These are phyloP conservation scores for Pavo muticus DNA, from an alignment of 2,113 vertebrate genomes.

Conservation along the genomic window DNA sequence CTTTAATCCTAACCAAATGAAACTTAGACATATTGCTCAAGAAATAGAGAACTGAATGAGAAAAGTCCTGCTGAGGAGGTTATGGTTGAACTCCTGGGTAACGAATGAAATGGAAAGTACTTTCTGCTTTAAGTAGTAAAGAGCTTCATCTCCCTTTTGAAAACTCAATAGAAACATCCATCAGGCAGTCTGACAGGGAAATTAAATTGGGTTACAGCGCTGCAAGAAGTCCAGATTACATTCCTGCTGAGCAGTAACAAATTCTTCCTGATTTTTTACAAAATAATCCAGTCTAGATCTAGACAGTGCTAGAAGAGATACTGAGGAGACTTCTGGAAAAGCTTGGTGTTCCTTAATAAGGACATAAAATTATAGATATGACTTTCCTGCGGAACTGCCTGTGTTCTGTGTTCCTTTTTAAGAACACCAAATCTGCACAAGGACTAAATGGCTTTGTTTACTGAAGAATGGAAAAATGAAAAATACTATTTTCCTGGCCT, in stretches of 20 bases:
- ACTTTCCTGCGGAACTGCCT: background rate
- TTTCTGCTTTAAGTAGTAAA: background rate
- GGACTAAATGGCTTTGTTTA: background rate
- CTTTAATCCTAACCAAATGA: background rate
- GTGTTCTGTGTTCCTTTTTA: background rate
- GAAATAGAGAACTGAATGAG: background rate
- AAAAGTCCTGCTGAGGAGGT: background rate
- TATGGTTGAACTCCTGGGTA: background rate
- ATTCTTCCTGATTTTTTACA: slow-evolving; percentile 37
- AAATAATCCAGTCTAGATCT: slow-evolving; percentile 15
- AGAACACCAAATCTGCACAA: background rate
- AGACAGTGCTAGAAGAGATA: background rate
- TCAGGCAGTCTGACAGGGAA: slow-evolving; percentile 70
- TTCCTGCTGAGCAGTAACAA: slow-evolving; percentile 56
- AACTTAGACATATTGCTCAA: background rate
- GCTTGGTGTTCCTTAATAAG: background rate
- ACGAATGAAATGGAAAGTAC: background rate
- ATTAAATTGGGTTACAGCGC: slow-evolving; percentile 67
- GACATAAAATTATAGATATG: background rate
- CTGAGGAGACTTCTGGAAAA: background rate
- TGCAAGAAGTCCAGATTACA: slow-evolving; percentile 60
- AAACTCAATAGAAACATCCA: slow-evolving; percentile 52
- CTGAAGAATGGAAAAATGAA: background rate
- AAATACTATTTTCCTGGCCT: background rate
- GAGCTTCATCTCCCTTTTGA: slow-evolving; percentile 63